phyloP scores from a whole-genome alignment of 1,140 invertebrate species.

The Papilio xuthus region DNA sequence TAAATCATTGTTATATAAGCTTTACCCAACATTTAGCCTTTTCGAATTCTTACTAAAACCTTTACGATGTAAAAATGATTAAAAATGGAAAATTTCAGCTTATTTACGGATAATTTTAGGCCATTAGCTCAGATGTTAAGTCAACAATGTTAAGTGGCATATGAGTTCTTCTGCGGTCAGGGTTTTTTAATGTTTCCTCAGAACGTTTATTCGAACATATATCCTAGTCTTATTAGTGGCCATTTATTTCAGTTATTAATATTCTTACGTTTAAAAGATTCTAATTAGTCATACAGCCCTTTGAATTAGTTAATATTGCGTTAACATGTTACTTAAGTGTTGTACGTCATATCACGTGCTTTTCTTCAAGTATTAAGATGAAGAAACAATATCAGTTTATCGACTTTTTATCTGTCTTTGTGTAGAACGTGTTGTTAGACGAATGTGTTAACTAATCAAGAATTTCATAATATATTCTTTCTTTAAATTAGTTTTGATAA shows the following conservation, averaged over 20 bases:
- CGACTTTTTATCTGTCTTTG: slow-evolving; percentile 10
- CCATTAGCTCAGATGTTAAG: not conserved
- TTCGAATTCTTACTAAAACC: not conserved
- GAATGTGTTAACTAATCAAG: slow-evolving; percentile 3
- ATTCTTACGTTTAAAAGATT: not conserved
- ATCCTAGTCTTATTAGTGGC: not conserved
- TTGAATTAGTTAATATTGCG: not conserved
- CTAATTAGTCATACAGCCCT: not conserved
- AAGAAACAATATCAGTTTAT: slow-evolving; percentile 20
- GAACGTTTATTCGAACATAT: not conserved
- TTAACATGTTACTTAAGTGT: slow-evolving; percentile 13
- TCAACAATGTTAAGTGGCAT: not conserved
- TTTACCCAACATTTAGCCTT: not conserved
- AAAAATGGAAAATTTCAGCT: not conserved
- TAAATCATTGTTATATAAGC: slow-evolving; percentile 5
- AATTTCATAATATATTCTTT: slow-evolving; percentile 5
- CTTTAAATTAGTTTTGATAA: not conserved
- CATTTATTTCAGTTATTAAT: not conserved
- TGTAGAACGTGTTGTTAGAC: slow-evolving; percentile 12
- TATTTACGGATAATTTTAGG: not conserved
- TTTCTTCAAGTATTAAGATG: slow-evolving; percentile 20
- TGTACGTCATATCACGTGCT: slow-evolving; percentile 15
- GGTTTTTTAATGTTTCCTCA: too few relatives aligned
- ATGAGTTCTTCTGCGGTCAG: too few relatives aligned
- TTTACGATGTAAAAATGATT: not conserved